phyloP scores from a whole-genome alignment of 2,888 invertebrate species.

The Drosophila robusta region DNA sequence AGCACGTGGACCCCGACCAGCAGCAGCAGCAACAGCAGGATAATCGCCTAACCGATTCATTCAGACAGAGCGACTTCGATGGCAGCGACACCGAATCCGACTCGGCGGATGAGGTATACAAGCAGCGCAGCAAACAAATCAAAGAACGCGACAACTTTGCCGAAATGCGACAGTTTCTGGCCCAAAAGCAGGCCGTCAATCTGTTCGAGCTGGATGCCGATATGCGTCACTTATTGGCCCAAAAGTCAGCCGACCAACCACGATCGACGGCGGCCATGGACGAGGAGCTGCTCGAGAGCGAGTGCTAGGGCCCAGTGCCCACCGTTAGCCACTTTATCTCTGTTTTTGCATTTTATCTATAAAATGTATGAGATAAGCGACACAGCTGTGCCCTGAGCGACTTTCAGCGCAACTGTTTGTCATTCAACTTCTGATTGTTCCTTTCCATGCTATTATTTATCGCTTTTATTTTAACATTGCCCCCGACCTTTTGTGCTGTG shows the following conservation, averaged over 20 bases:
- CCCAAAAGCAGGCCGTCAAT: conserved; percentile 83
- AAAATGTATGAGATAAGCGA: conserved; percentile 52
- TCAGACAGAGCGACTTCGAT: conserved; percentile 32
- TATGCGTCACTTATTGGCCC: conserved; percentile 81
- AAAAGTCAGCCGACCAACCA: conserved; percentile 67
- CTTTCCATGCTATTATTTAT: conserved; percentile 5
- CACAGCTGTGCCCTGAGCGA: conserved; percentile 29
- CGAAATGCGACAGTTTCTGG: conserved; percentile 84
- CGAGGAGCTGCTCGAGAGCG: conserved; percentile 82
- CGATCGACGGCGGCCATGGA: conserved; percentile 46
- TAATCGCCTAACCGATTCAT: conserved; percentile 50
- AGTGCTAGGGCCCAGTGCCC: conserved; percentile 53
- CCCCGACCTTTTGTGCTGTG: conserved; percentile 15
- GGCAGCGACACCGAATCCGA: conserved; percentile 55
- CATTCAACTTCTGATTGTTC: conserved; percentile 23
- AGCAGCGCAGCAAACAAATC: conserved; percentile 71
- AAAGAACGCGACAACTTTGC: conserved; percentile 83
- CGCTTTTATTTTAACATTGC: not conserved
- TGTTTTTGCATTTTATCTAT: conserved; percentile 43
- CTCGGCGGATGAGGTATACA: conserved; percentile 75
- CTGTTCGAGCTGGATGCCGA: conserved; percentile 75
- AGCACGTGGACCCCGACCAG: conserved; percentile 33
- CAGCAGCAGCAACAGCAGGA: conserved; percentile 43
- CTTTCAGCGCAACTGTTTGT: conserved; percentile 14
- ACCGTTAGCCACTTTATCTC: conserved; percentile 46